Base-by-base conservation (phyloP, 2,797 vertebrate genomes). In the Macroramphosus scolopax region DNA sequence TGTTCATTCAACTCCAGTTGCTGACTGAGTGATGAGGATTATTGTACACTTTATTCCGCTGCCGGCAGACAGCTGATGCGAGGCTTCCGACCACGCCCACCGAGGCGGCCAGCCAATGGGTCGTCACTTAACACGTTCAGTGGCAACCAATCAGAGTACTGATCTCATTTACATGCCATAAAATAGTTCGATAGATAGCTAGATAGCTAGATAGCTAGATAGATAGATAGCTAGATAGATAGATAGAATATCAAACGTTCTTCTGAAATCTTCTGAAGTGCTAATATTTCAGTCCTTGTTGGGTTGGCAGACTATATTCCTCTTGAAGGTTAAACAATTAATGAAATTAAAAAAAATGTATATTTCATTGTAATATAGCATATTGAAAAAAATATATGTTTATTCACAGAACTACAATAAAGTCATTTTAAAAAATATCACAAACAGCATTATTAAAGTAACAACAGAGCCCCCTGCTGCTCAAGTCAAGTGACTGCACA, bases 391-490 rank as follows among this genome's bases (percentile, higher is more conserved):
- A n/a, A n/a, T n/a, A n/a, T n/a, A n/a, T n/a, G n/a, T n/a, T n/a
- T n/a, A 6, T 22, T 6, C 20, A 22, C 20, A 22, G 20, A 22
- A 22, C 50, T 35, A 28, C 9, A 22, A 46, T 45, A 37, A 15
- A 66, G 12, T 25, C 18, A 37, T 42, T 38, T 22, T 22, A 65
- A 71, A 48, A 45, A 45, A 7, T 20, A 31, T 38, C 3, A 30
- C 8, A 7, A 47, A 33, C 42, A 38, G 33, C 12, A 38, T 18
- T 28, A 8, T 35, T 14, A 41, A 41, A 17, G 39, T 48, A 25
- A 45, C 49, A 70, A 66, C 29, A 78, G 63, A 11, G 58, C 28
- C 78, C 47, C 47, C 81, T 85, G 62, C 50, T 82, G 84, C 70
- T 39, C 46, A 43, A 31, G 38, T 45, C 16, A 66, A 8, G 20